phyloP scores from a whole-genome alignment of 2,797 vertebrate species.

The Enteromius thamalakanensis region DNA sequence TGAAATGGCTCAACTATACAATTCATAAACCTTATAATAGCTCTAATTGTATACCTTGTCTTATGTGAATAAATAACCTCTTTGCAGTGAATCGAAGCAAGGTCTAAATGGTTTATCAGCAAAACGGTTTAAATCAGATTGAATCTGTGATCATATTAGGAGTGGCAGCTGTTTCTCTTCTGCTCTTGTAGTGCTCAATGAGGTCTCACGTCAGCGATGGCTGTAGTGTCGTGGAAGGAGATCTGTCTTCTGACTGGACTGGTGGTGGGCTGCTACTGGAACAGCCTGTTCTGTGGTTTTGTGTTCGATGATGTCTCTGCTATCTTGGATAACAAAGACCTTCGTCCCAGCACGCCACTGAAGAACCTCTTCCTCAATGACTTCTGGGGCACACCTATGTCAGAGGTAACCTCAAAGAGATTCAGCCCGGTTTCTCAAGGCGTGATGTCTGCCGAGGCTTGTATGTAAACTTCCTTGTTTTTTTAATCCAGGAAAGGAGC shows the following conservation, averaged over 20 bases:
- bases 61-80: neutral
- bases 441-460: neutral
- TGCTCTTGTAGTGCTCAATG: conserved; percentile 74
- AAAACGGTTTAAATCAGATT: neutral
- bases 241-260: conserved; percentile 86
- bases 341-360: conserved; percentile 90
- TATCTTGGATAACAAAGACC: conserved; percentile 98
- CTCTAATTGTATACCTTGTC: neutral
- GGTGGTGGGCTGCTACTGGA: conserved; percentile 95
- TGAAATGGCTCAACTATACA: neutral
- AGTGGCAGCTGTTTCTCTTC: conserved; percentile 31
- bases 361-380: conserved; percentile 95
- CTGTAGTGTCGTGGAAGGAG: conserved; percentile 89
- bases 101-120: neutral
- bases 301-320: conserved; percentile 99
- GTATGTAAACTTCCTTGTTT: conserved; percentile 23
- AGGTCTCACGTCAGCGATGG: conserved; percentile 84
- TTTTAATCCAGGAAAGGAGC: conserved; percentile 86
- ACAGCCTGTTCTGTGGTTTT: conserved; percentile 94
- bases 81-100: neutral
- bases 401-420: conserved; percentile 80
- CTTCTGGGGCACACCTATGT: conserved; percentile 99
- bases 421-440: neutral
- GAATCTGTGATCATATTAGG: neutral
- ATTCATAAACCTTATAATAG: neutral